Evolutionary conservation across 2,888 invertebrate species (phyloP), one percentile per base, ranked within the genome.

Genomic region (Cantharis lateralis): DNA sequence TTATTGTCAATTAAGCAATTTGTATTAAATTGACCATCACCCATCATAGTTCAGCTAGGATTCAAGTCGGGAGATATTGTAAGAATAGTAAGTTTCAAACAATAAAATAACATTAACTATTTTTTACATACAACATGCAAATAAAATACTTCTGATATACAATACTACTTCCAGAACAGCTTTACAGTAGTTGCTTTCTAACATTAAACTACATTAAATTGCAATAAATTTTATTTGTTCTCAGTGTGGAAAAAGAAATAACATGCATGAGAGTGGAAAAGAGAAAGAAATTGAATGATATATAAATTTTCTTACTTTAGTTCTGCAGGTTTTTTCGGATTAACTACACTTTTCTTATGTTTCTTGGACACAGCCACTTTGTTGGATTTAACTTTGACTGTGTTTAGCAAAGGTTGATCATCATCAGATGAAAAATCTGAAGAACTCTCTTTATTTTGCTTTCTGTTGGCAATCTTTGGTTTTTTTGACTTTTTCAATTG

Each of bases 391-490:
- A 70, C 66, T 15, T 82, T 79, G 16, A 77, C 76, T 15, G 82
- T 78, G 71, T 80, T 82, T 10, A 78, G 66, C 9, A 90, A 83
- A 1, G 90, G 90, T 81, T 90, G 89, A 80, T 91, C 90, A 81
- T 91, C 91, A 72, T 90, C 91, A 1, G 91, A 90, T 9, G 91
- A 91, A 82, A 90, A 91, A 73, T 88, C 88, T 15, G 84, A 84
- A 1, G 81, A 81, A 28, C 78, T 79, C 66, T 82, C 82, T 18
- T 79, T 77, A 70, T 80, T 80, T 68, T 76, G 76, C 72, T 77
- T 72, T 20, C 11, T 71, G 48, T 68, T 75, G 3, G 70, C 75
- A 9, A 78, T 62, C 64, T 73, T 76, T 16, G 78, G 74, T 76
- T 81, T 71, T 61, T 81, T 82, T 13, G 70, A 62, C 70, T 83